Evolutionary conservation across 2,113 vertebrate genomes (phyloP), one percentile per base, ranked within the genome.

Genomic region (Halcyon malimbica): DNA sequence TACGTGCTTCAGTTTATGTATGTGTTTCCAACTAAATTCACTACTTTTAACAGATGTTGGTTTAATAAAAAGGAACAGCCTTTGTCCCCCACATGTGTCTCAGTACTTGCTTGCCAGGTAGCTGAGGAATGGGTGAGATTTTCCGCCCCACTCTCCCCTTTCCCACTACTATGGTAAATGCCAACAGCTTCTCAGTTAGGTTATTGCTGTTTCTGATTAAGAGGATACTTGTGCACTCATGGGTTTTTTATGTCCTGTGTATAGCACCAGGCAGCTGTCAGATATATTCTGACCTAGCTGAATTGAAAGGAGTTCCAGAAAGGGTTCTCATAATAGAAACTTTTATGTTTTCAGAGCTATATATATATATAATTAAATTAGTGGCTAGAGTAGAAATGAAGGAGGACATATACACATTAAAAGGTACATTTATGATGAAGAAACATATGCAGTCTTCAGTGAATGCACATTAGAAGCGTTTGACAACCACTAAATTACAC

Each of bases 401-500:
- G 64, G 46, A 71, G 3, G 17, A 91, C 54, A 78, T 48, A 54
- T 39, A 44, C 42, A 64, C 54, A 81, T 79, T 76, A 93, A 95
- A 96, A 93, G 82, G 71, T 57, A 76, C 90, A 82, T 96, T 84
- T 93, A 59, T 95, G 54, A 84, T 23, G 48, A 93, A 91, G 60
- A 96, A 96, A 91, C 54, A 79, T 71, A 46, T 1, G 4, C 51
- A 86, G 64, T 83, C 73, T 89, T 91, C 68, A 89, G 63, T 90
- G 78, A 89, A 92, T 77, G 41, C 41, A 67, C 31, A 74, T 87
- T 81, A 91, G 71, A 87, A 95, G 88, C 57, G 64, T 94, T 86
- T 96, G 96, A 91, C 71, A 94, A 44, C 63, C 57, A 82, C 50
- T 89, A 93, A 93, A 94, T 97, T 83, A 95, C 64, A 94, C 42